Percentiles rank a stretch among this genome's conserved stretches.
These are phyloP conservation scores for Hephaestus fuliginosus DNA, from an alignment of 2,797 vertebrate genomes.

Conservation along the genomic window DNA sequence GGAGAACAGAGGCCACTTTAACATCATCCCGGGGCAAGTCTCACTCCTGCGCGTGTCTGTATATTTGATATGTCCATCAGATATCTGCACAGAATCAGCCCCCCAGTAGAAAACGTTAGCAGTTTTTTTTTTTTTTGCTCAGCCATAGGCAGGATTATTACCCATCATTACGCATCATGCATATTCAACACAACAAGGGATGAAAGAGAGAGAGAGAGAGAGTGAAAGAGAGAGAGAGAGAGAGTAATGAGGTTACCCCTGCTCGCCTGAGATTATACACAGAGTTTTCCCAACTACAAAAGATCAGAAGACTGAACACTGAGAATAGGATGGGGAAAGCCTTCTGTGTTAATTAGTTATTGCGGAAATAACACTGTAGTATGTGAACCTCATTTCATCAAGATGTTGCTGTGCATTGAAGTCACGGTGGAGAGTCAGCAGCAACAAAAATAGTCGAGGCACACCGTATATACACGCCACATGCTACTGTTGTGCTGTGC, in stretches of 20 bases:
- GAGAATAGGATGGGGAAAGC: slow-evolving; percentile 68
- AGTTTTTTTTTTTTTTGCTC: slow-evolving; percentile 16
- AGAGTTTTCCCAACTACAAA: slow-evolving; percentile 68
- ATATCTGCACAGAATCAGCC: slow-evolving; percentile 38
- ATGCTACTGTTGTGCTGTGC: slow-evolving; percentile 22
- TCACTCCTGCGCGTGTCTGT: slow-evolving; percentile 23
- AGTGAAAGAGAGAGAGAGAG: slow-evolving; percentile 31
- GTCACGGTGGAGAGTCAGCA: slow-evolving; percentile 36
- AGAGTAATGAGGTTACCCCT: slow-evolving; percentile 75
- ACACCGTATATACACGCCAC: background rate
- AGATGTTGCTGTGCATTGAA: slow-evolving; percentile 40
- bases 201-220: slow-evolving; percentile 45
- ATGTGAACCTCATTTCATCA: slow-evolving; percentile 55
- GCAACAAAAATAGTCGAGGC: slow-evolving; percentile 31
- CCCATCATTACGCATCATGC: slow-evolving; percentile 74
- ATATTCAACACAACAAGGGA: slow-evolving; percentile 70
- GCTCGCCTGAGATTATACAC: slow-evolving; percentile 69
- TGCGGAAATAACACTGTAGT: slow-evolving; percentile 48
- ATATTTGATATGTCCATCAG: slow-evolving; percentile 45
- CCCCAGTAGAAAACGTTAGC: slow-evolving; percentile 31
- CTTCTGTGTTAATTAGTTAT: slow-evolving; percentile 72
- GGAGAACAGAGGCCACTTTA: slow-evolving; percentile 25
- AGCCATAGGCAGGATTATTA: slow-evolving; percentile 68
- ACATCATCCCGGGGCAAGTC: slow-evolving; percentile 23
- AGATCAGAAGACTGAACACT: slow-evolving; percentile 71